Conservation (phyloP, 2,113 vertebrate species). For the Caretta caretta region DNA sequence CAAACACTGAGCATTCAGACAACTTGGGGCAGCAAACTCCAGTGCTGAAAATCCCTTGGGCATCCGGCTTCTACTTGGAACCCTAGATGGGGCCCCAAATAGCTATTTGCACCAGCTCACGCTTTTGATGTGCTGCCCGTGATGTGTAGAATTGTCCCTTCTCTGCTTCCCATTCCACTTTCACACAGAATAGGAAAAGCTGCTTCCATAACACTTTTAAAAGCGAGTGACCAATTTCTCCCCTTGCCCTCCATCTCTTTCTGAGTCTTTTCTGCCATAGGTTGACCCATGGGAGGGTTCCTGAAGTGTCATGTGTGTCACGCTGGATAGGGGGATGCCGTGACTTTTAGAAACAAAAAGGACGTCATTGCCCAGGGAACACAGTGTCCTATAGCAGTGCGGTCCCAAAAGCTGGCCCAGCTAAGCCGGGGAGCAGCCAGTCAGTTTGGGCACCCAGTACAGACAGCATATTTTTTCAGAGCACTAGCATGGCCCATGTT, state of each 20-base stretch:
- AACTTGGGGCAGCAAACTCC: background rate
- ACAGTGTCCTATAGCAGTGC: background rate
- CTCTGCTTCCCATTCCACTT: no score
- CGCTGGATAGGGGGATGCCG: background rate
- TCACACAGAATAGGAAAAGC: background rate
- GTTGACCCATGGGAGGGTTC: background rate
- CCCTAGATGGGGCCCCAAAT: no score
- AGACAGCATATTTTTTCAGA: background rate
- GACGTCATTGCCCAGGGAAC: background rate
- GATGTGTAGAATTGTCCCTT: no score
- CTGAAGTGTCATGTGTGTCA: background rate
- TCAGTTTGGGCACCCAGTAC: background rate
- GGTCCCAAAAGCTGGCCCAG: background rate
- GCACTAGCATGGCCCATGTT: background rate
- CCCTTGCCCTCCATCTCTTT: background rate
- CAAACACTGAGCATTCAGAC: background rate
- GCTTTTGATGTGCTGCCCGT: no score
- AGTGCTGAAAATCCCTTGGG: background rate
- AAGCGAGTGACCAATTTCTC: background rate
- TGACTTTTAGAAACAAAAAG: background rate
- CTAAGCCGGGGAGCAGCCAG: background rate
- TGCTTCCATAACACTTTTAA: no score
- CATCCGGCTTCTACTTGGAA: background rate
- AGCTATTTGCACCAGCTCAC: no score
- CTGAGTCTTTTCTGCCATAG: background rate